These are phyloP conservation scores for Cylas formicarius DNA, from an alignment of 1,140 invertebrate species.

Conservation along the genomic window DNA sequence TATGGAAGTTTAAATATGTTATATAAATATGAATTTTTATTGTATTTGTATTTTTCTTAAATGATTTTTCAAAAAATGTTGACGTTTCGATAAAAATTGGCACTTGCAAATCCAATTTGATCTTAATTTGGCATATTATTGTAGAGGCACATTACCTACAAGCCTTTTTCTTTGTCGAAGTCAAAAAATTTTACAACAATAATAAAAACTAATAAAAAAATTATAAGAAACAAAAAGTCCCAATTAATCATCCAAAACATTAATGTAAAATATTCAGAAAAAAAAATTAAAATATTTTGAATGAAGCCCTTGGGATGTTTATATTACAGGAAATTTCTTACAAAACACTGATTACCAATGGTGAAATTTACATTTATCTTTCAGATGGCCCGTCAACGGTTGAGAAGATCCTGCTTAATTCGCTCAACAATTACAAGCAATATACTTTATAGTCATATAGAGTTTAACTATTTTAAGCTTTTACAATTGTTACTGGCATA, in stretches of 20 bases:
- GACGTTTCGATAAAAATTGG: no score
- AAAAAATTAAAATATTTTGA: slow-evolving; percentile 1
- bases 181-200: no score
- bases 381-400: slow-evolving; percentile 32
- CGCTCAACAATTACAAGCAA: slow-evolving; percentile 29
- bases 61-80: no score
- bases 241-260: neutral
- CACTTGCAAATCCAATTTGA: no score
- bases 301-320: neutral
- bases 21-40: no score
- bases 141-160: no score
- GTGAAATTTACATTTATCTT: slow-evolving; percentile 10
- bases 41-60: no score
- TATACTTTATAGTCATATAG: slow-evolving; percentile 29
- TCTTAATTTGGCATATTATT: no score
- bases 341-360: neutral
- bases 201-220: neutral
- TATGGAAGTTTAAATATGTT: no score
- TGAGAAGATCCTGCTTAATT: slow-evolving; percentile 31
- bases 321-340: neutral
- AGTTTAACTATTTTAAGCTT: no score
- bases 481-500: no score
- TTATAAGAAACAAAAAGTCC: neutral
- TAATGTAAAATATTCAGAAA: slow-evolving; percentile 1
- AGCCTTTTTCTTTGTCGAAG: no score